Evolutionary conservation across 2,113 vertebrate species (phyloP), one percentile per base, ranked within the genome.

Genomic region (Copsychus sechellarum): DNA sequence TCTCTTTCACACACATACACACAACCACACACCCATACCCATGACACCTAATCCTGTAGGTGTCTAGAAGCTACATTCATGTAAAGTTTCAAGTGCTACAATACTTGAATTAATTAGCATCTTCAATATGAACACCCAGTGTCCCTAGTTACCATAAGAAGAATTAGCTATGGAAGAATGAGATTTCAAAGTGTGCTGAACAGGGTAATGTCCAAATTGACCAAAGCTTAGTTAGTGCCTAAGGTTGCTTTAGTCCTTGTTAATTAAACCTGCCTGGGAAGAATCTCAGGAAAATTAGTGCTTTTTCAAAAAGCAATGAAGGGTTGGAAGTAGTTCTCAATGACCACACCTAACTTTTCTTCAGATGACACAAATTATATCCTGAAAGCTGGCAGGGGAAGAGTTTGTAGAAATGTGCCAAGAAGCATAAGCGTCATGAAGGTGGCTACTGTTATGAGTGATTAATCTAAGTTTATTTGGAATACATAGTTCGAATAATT

Each of bases 1-100:
- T 61, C 3, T 38, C 4, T 28, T 4, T 7, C 23, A 23, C 28
- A 11, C n/a, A 33, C 14, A 40, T 17, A 13, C 23, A 17, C 12
- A 19, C 9, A 11, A 16, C 14, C 2, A 13, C 6, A 13, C 25
- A n/a, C 14, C 25, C 3, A 24, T 9, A 58, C 2, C 34, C 13
- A 45, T 1, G 1, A 34, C 17, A 43, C 33, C 65, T 72, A 61
- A 69, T 69, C 11, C 23, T 79, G 4, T 61, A 54, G n/a, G 3
- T 54, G 36, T 66, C 33, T 85, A 43, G 76, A 83, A 80, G 4
- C 23, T 64, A 36, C 34, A 23, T 66, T 66, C n/a, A 40, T 3
- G 3, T 36, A 79, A 78, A n/a, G 2, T 87, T 90, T 81, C 42
- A 81, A 29, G 29, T 58, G 23, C 20, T 81, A 19, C 11, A 34